Evolutionary conservation across 1,140 invertebrate species (phyloP).

Genomic region (Riptortus pedestris): DNA sequence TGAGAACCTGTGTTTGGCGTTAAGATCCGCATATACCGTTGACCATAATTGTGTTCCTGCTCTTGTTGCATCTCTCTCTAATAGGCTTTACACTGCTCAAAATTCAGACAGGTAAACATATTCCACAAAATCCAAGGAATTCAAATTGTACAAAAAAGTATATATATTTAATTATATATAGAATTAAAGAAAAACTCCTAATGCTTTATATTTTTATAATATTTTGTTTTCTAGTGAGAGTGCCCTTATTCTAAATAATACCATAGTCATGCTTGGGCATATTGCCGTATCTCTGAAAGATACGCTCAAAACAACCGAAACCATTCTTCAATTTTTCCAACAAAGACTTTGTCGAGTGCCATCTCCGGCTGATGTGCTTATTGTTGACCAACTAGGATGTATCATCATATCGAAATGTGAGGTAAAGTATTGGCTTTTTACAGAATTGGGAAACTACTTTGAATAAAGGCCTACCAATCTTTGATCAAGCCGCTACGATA

Average conservation of each 20-base stretch:
- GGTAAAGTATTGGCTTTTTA: slow-evolving; percentile 35
- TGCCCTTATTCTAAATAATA: slow-evolving; percentile 85
- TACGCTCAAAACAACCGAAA: slow-evolving; percentile 82
- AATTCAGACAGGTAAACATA: slow-evolving; percentile 57
- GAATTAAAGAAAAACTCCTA: background rate
- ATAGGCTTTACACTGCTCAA: slow-evolving; percentile 81
- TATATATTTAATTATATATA: background rate
- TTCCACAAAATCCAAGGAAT: background rate
- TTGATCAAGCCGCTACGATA: too few relatives aligned
- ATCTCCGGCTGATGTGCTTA: slow-evolving; percentile 76
- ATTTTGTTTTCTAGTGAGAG: slow-evolving; percentile 55
- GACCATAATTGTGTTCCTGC: slow-evolving; percentile 89
- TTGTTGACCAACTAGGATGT: slow-evolving; percentile 93
- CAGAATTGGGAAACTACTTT: slow-evolving; percentile 48
- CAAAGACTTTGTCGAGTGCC: slow-evolving; percentile 87
- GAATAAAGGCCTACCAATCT: too few relatives aligned
- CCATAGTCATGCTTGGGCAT: slow-evolving; percentile 93
- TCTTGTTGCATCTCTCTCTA: slow-evolving; percentile 86
- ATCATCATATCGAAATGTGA: slow-evolving; percentile 90
- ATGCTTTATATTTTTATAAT: background rate
- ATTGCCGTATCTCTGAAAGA: slow-evolving; percentile 90
- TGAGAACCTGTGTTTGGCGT: slow-evolving; percentile 85
- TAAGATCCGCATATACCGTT: slow-evolving; percentile 74
- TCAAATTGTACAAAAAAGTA: background rate
- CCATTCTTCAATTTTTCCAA: slow-evolving; percentile 94